Conservation (phyloP, 1,140 invertebrate species). For the Drosophila grimshawi region DNA sequence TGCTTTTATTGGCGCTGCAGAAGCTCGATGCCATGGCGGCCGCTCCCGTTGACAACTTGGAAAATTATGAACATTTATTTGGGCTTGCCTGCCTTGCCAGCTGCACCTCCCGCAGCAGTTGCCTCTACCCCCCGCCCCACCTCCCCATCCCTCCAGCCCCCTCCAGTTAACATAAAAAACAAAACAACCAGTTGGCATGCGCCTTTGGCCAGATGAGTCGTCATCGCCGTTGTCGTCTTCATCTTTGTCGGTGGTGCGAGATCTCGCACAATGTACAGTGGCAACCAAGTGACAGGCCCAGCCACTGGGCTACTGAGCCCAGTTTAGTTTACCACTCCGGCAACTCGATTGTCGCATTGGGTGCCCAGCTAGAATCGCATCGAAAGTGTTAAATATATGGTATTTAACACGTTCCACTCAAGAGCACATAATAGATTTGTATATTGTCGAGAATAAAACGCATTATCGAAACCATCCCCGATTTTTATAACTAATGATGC, state of each 20-base stretch:
- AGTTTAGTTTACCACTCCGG: conserved; percentile 4
- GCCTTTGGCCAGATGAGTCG: conserved; percentile 35
- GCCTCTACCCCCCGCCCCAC: background rate
- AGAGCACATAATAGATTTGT: too few species aligned
- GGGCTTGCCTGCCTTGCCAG: conserved; percentile 58
- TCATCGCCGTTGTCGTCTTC: conserved; percentile 11
- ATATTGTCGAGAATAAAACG: too few species aligned
- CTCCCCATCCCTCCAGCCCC: conserved; percentile 1
- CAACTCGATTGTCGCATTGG: conserved; percentile 13
- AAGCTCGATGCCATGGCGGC: conserved; percentile 48
- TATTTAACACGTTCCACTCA: too few species aligned
- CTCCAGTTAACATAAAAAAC: background rate
- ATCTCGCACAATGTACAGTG: conserved; percentile 61
- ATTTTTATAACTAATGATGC: too few species aligned
- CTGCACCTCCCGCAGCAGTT: conserved; percentile 48
- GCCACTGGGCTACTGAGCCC: conserved; percentile 7
- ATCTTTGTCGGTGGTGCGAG: conserved; percentile 54
- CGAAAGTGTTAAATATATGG: too few species aligned
- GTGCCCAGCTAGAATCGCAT: background rate
- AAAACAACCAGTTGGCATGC: conserved; percentile 37
- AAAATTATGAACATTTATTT: conserved; percentile 80
- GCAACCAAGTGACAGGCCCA: conserved; percentile 11
- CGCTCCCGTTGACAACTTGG: conserved; percentile 79
- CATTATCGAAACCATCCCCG: too few species aligned
- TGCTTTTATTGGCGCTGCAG: conserved; percentile 76